phyloP scores from a whole-genome alignment of 2,888 invertebrate species.

The Adineta ricciae region DNA sequence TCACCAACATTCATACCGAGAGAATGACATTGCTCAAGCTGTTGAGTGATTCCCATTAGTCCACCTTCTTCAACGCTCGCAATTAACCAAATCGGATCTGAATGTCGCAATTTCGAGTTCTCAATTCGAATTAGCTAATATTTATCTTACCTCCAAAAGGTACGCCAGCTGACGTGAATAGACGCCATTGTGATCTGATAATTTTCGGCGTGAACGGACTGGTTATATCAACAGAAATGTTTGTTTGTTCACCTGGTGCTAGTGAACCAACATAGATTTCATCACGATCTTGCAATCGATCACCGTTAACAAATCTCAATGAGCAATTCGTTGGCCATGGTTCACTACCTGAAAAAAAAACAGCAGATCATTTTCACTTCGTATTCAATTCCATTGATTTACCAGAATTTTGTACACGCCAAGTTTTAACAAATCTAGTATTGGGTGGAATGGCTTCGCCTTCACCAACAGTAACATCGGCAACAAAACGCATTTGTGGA shows the following conservation, averaged over 20 bases:
- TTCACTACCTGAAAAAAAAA: slow-evolving; percentile 53
- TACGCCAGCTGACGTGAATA: slow-evolving; percentile 46
- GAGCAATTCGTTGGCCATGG: slow-evolving; percentile 71
- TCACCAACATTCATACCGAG: not conserved
- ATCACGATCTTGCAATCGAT: slow-evolving; percentile 55
- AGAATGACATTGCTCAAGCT: slow-evolving; percentile 49
- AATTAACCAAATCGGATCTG: slow-evolving; percentile 69
- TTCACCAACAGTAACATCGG: slow-evolving; percentile 66
- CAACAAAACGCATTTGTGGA: slow-evolving; percentile 63
- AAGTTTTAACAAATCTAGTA: slow-evolving; percentile 72
- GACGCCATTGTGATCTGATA: slow-evolving; percentile 76
- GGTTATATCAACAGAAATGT: slow-evolving; percentile 67
- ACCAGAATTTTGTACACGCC: slow-evolving; percentile 79
- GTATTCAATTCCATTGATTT: not conserved
- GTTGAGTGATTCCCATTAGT: slow-evolving; percentile 69
- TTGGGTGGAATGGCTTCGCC: slow-evolving; percentile 65
- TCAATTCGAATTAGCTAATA: not conserved
- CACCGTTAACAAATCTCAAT: slow-evolving; percentile 65
- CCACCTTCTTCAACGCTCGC: slow-evolving; percentile 70
- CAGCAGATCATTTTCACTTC: too few relatives aligned
- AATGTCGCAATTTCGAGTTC: not conserved
- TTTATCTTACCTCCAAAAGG: slow-evolving; percentile 61
- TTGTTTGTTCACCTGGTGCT: slow-evolving; percentile 65
- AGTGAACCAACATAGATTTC: slow-evolving; percentile 62
- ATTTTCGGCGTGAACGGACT: slow-evolving; percentile 67